Percentiles rank a stretch among this genome's conserved stretches.
Conservation (phyloP, 92 coral and sea anemone genomes). For the Epizoanthus rinbou region DNA sequence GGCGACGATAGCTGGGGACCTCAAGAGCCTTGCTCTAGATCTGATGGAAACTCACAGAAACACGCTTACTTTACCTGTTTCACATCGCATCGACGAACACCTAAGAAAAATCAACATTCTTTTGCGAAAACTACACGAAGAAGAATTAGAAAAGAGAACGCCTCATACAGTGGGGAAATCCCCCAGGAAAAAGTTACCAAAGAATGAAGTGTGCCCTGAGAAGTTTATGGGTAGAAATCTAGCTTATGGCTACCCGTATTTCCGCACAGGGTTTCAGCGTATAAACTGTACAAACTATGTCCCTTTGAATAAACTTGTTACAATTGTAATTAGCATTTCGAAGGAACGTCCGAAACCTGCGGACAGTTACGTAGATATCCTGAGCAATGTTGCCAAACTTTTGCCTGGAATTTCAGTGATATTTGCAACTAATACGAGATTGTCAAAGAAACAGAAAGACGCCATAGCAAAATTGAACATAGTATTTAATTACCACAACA, state of each 20-base stretch:
- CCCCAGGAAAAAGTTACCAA: background rate
- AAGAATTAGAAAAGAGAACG: constrained; percentile 29
- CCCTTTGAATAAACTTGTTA: constrained; percentile 69
- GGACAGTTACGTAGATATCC: constrained; percentile 29
- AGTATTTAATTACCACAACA: constrained; percentile 31
- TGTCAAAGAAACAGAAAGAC: background rate
- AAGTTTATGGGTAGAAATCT: constrained; percentile 75
- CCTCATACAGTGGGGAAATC: constrained; percentile 3
- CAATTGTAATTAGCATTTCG: constrained; percentile 61
- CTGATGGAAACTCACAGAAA: constrained; percentile 63
- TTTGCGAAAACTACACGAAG: constrained; percentile 49
- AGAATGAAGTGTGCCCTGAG: constrained; percentile 91
- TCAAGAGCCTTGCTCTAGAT: constrained; percentile 59
- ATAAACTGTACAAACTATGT: constrained; percentile 71
- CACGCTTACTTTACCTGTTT: constrained; percentile 42
- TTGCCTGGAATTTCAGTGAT: constrained; percentile 66
- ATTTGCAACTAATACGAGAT: constrained; percentile 41
- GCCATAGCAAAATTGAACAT: constrained; percentile 34
- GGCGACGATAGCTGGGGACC: constrained; percentile 40
- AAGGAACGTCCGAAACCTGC: constrained; percentile 47
- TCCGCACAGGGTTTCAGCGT: constrained; percentile 84
- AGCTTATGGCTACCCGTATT: constrained; percentile 90
- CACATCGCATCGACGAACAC: constrained; percentile 67
- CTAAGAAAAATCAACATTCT: constrained; percentile 53
- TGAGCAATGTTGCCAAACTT: constrained; percentile 46